Evolutionary conservation across 2,888 invertebrate genomes (phyloP), one percentile per base, ranked within the genome.

Genomic region (Taphrorychus bicolor): DNA sequence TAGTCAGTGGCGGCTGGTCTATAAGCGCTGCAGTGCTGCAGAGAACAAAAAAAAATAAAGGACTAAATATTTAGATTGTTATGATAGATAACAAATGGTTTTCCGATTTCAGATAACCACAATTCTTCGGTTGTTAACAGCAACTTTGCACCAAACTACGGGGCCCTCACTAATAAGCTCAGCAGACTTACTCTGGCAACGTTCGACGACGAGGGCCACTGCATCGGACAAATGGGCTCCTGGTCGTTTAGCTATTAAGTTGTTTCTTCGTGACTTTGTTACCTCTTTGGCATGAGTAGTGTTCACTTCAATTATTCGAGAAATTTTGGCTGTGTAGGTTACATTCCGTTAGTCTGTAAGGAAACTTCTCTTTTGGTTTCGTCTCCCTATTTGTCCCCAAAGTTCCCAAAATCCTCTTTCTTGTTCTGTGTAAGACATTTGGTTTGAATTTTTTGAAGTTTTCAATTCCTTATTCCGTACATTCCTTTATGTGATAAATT

Each of bases 161-260:
- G 63, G 32, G 73, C 91, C 7, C 83, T 95, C 1, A 91, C 92
- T 73, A 95, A 94, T 83, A 95, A 95, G 82, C 84, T 95, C 70
- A 92, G 92, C 70, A 89, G 92, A 74, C 86, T 95, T 48, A 94
- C 94, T 32, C 85, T 95, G 66, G 94, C 95, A 42, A 95, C 95
- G 1, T 95, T 95, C 80, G 95, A 95, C 78, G 95, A 95, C 59
- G 89, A 94, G 77, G 95, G 94, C 49, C 90, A 91, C 76, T 90
- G 94, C 77, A 90, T 95, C 70, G 93, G 93, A 32, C 93, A 94
- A 77, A 93, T 93, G 84, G 94, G 95, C 40, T 94, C 94, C 69
- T 88, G 91, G 89, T 89, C 90, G 24, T 90, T 91, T 82, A 86
- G 86, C 77, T 87, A 86, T 80, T 86, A 72, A 68, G n/a, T n/a